Base-by-base conservation (phyloP, 2,888 invertebrate species). In the Oligia strigilis region DNA sequence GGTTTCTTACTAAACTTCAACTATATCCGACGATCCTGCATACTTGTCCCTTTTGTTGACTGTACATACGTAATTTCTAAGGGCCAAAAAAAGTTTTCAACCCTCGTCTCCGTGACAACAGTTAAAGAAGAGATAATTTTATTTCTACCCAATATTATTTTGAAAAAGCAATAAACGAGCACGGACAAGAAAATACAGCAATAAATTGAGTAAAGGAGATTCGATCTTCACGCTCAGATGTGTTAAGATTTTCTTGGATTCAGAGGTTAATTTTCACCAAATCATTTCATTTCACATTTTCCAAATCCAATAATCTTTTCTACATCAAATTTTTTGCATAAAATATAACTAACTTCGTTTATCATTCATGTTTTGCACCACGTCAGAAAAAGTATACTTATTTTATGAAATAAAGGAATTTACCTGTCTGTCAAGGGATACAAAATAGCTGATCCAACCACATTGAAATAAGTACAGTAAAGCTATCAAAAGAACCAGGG, bases 401-500 rank as follows among this genome's bases (percentile, higher is more conserved):
- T 62, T 62, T 14, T n/a, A 43, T 40, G 23, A 75, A 75, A 62
- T 62, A 52, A 23, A 65, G 43, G n/a, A 67, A 73, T 72, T 75
- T 52, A 83, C 66, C 66, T 84, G 67, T 17, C 78, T 19, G 43
- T 70, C 65, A 72, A 67, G n/a, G 43, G 19, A 65, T 36, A 78
- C 11, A 86, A 81, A 73, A 74, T 77, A 75, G 75, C 75, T 78
- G 58, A 80, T 65, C 77, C 64, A 70, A 85, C 77, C 77, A 62
- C 52, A 84, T 60, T 77, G 72, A 84, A 82, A 88, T 73, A 64
- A 82, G 75, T 75, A 69, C 72, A 76, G 72, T 77, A 62, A 74
- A 80, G 73, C 80, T 49, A 81, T 88, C 70, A 85, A 85, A 81
- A 66, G 77, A 70, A 80, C n/a, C n/a, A n/a, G n/a, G n/a, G n/a